Base-by-base conservation (phyloP, 2,113 vertebrate species). In the Nicator chloris region DNA sequence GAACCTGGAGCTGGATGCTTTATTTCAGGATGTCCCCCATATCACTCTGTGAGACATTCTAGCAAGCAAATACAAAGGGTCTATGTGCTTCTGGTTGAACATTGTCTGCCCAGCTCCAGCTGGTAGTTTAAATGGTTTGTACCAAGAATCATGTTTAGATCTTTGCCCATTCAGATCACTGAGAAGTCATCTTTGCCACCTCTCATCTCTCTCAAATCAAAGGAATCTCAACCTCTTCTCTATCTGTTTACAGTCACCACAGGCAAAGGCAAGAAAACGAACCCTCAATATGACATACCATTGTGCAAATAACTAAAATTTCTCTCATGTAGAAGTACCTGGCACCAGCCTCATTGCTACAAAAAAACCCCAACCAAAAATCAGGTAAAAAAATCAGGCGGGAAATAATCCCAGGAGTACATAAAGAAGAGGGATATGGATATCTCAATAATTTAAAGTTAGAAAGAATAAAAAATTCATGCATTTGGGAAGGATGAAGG, bases 41-140 rank as follows among this genome's bases (percentile, higher is more conserved):
- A 35, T 5, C 16, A 11, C 28, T 61, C 19, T 33, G 15, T 5
- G 13, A 80, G 53, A 56, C 24, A 68, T 2, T 3, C 11, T 17
- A 90, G 79, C 33, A 81, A 78, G 37, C 20, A 60, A 61, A 23
- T 10, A 33, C n/a, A 73, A 57, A 54, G 22, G 11, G 16, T 73
- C 1, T 0, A 1, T 9, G 13, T 26, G 40, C 19, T 73, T 83
- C 72, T n/a, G 51, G 40, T 5, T 60, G 30, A 71, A 59, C 0
- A 0, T 28, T 21, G 44, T 39, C 51, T 78, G 60, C 26, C 35
- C 53, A 60, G 16, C 13, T 78, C 40, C 39, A 79, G n/a, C 16
- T 24, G 11, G 13, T 13, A 54, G 31, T 50, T 85, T 42, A 89
- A 89, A 69, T 13, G 11, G 21, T 28, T 90, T 61, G 17, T 18